phyloP scores from a whole-genome alignment of 2,113 vertebrate species.

The Phrynosoma blainvillii region DNA sequence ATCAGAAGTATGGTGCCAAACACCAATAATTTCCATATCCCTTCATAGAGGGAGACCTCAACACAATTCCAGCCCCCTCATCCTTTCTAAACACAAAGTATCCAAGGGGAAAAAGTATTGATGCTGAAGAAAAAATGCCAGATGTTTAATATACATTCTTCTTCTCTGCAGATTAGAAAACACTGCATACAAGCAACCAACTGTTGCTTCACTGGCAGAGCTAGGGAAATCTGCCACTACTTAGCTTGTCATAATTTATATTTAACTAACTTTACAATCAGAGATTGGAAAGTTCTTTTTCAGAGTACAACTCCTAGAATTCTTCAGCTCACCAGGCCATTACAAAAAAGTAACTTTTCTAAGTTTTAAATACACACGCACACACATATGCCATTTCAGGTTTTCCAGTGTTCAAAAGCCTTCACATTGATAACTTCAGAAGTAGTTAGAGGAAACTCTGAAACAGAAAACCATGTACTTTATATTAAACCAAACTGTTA shows the following conservation, averaged over 20 bases:
- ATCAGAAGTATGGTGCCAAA: constrained; percentile 61
- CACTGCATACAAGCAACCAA: constrained; percentile 58
- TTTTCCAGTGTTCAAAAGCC: background rate
- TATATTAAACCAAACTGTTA: background rate
- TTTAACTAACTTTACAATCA: background rate
- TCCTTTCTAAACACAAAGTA: constrained; percentile 1
- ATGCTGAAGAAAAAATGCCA: constrained; percentile 29
- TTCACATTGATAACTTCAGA: background rate
- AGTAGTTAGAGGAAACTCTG: background rate
- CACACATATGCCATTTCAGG: background rate
- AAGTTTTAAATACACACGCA: background rate
- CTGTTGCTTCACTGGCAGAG: constrained; percentile 70
- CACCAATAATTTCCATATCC: constrained; percentile 59
- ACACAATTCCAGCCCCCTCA: background rate
- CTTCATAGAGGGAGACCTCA: constrained; percentile 49
- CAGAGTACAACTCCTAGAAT: too few species aligned
- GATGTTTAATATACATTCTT: constrained; percentile 21
- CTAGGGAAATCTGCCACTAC: background rate
- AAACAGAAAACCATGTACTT: background rate
- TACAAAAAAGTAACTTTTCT: too few species aligned
- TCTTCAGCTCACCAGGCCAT: too few species aligned
- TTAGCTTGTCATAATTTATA: background rate
- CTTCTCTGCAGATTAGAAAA: background rate
- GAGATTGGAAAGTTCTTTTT: too few species aligned
- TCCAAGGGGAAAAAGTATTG: background rate